phyloP scores from a whole-genome alignment of 1,140 invertebrate species.

The Tribolium madens region DNA sequence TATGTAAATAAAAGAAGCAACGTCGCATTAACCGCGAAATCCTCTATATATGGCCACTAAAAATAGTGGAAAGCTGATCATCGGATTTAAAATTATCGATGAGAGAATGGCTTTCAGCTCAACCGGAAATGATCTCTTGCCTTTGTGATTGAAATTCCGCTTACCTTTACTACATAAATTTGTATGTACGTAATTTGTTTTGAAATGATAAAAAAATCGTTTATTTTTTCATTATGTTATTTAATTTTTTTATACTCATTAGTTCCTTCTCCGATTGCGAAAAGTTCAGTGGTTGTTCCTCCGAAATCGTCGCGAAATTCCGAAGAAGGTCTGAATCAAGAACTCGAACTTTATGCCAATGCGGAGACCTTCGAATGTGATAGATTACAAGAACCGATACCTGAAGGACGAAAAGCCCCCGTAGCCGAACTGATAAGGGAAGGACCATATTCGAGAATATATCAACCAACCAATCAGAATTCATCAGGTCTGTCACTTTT shows the following conservation, averaged over 20 bases:
- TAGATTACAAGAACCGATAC: slow-evolving; percentile 67
- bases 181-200: not conserved
- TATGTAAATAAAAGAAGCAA: too few relatives aligned
- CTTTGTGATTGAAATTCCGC: not conserved
- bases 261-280: not conserved
- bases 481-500: slow-evolving; percentile 67
- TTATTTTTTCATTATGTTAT: too few relatives aligned
- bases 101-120: slow-evolving; percentile 4
- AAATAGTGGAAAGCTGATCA: slow-evolving; percentile 13
- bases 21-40: not conserved
- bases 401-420: slow-evolving; percentile 85
- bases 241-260: not conserved
- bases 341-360: slow-evolving; percentile 72
- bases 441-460: slow-evolving; percentile 82
- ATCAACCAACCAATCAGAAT: slow-evolving; percentile 78
- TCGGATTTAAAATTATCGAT: slow-evolving; percentile 13
- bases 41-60: not conserved
- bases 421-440: slow-evolving; percentile 77
- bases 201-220: not conserved
- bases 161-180: too few relatives aligned
- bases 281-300: slow-evolving; percentile 55
- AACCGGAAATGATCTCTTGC: slow-evolving; percentile 7
- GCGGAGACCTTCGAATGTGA: slow-evolving; percentile 17
- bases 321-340: slow-evolving; percentile 86
- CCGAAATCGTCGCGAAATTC: slow-evolving; percentile 75